Base-by-base conservation (phyloP, 2,888 invertebrate genomes). In the Rhopalosiphum nymphaeae region DNA sequence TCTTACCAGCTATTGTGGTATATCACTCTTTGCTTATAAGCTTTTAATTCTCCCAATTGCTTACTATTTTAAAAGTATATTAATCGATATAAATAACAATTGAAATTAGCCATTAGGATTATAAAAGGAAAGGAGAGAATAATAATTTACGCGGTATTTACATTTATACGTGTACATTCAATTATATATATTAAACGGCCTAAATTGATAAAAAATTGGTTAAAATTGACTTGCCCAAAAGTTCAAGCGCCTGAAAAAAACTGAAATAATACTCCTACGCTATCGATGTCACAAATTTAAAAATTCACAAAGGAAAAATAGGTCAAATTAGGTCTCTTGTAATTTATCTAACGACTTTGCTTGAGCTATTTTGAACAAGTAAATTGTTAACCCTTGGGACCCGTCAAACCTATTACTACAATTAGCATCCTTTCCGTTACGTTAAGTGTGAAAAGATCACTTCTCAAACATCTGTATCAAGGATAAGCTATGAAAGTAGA, bases 291-390 rank as follows among this genome's bases (percentile, higher is more conserved):
- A 67, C 4, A 67, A n/a, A 67, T 67, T n/a, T 1, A 67, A 16
- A 7, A 16, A 36, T 67, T 67, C 36, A 67, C 7, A 67, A 16
- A 67, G n/a, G n/a, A n/a, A 67, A 67, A 67, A n/a, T 5, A 36
- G 1, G 29, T 13, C 7, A n/a, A 5, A n/a, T n/a, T n/a, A n/a
- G n/a, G n/a, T 21, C n/a, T n/a, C 5, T 11, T n/a, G 1, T 13
- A 67, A 67, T n/a, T n/a, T 67, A 67, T 67, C 13, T 4, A 13
- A n/a, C 13, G 5, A 67, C 13, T 1, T 67, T 67, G 1, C 3
- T 67, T n/a, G n/a, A 67, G 67, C 3, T 29, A 61, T 61, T 61
- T 29, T 11, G 3, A 67, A n/a, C n/a, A 3, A 13, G n/a, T 13
- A n/a, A 67, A 67, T 61, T 67, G 21, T 67, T 13, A 67, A 67